These are phyloP conservation scores for Trichopria drosophilae DNA, from an alignment of 2,888 invertebrate species.

Conservation along the genomic window DNA sequence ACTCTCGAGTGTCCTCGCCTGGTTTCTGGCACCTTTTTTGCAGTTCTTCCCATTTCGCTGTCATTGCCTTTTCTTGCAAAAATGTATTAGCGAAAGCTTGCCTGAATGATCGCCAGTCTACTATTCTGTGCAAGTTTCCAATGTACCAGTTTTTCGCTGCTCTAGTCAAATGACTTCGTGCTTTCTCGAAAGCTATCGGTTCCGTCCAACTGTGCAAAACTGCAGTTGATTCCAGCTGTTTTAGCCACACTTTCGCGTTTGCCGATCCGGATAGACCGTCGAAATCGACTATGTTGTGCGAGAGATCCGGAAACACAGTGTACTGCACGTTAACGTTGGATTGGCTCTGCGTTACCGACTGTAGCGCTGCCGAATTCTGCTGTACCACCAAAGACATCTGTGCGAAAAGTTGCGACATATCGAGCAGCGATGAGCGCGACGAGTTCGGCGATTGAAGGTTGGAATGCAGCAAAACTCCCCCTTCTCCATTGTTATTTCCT, in stretches of 20 bases:
- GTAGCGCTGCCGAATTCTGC: not conserved
- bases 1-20: too few relatives aligned
- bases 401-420: too few relatives aligned
- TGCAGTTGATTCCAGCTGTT: too few relatives aligned
- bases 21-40: too few relatives aligned
- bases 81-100: too few relatives aligned
- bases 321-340: not conserved
- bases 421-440: too few relatives aligned
- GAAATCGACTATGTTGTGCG: slow-evolving; percentile 7
- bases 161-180: slow-evolving; percentile 20
- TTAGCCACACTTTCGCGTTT: not conserved
- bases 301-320: slow-evolving; percentile 2
- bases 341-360: not conserved
- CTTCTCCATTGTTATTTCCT: too few relatives aligned
- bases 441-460: too few relatives aligned
- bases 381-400: not conserved
- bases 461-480: too few relatives aligned
- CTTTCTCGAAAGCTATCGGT: too few relatives aligned
- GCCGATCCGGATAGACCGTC: slow-evolving; percentile 1
- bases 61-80: slow-evolving; percentile 13
- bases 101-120: slow-evolving; percentile 12
- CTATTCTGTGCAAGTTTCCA: slow-evolving; percentile 15
- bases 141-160: too few relatives aligned
- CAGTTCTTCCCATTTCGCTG: slow-evolving; percentile 31
- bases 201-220: too few relatives aligned